Evolutionary conservation across 2,797 vertebrate species (phyloP), one percentile per base, ranked within the genome.

Genomic region (Pachyuromys duprasi): DNA sequence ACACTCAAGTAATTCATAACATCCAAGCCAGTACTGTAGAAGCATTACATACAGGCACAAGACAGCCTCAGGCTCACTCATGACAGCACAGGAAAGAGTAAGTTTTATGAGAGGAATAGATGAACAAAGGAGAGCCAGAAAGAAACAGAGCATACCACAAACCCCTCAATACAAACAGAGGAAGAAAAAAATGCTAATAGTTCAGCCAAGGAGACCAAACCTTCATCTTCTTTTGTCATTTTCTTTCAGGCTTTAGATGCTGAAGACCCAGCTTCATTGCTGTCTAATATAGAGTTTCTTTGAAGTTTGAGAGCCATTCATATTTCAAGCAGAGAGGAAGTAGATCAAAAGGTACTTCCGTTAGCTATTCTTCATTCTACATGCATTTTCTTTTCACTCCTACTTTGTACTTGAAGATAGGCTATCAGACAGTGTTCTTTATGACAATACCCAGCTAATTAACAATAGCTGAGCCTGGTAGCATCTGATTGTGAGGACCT

Each of bases 281-380:
- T 84, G 69, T 74, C 70, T 62, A 91, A 26, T 74, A 0, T 26
- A 65, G 3, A 89, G 65, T 22, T 62, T 17, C n/a, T 17, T 4
- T 75, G 67, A 90, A 70, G 26, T 75, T 1, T 76, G 83, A 60
- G 55, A 91, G 17, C 2, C 74, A 57, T 45, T 96, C n/a, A 39
- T 67, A 95, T 96, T 95, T 96, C 33, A 89, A 94, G 42, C 22
- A 74, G 49, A 96, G 96, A 1, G 31, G 14, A 97, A 97, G 96
- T 92, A 53, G 72, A 93, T 95, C 62, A 94, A 86, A 97, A 92
- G 9, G 33, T 57, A 53, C 45, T 78, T 96, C 63, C 84, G 31
- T 24, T 79, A 81, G 80, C 22, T 93, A 22, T 57, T 94, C 93
- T 96, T 94, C 53, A 93, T 96, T 91, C 67, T 1, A 76, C 31